phyloP scores from a whole-genome alignment of 1,140 invertebrate genomes.

The Drosophila aff. region DNA sequence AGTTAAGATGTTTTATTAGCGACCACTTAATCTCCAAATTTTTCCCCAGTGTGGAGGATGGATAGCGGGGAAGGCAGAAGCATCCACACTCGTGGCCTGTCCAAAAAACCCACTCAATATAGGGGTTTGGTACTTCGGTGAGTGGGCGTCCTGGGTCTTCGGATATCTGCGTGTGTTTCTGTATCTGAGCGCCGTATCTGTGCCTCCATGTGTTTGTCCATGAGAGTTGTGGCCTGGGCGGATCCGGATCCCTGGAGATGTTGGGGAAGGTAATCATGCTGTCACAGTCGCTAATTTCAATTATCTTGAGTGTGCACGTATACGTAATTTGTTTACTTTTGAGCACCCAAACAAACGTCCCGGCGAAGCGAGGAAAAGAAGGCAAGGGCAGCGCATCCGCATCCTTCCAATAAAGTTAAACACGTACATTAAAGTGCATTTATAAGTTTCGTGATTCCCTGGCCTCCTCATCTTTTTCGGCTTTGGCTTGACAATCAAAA shows the following conservation, averaged over 20 bases:
- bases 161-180: slow-evolving; percentile 44
- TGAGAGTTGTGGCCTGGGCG: slow-evolving; percentile 64
- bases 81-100: slow-evolving; percentile 47
- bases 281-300: slow-evolving; percentile 81
- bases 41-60: slow-evolving; percentile 13
- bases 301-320: slow-evolving; percentile 74
- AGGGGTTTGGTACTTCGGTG: slow-evolving; percentile 60
- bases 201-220: slow-evolving; percentile 32
- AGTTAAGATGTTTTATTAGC: not conserved
- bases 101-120: slow-evolving; percentile 78
- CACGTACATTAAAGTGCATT: slow-evolving; percentile 50
- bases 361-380: slow-evolving; percentile 15
- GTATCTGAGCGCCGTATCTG: slow-evolving; percentile 35
- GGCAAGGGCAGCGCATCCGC: slow-evolving; percentile 34
- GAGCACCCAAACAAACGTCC: slow-evolving; percentile 25
- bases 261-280: slow-evolving; percentile 75
- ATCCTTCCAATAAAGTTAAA: slow-evolving; percentile 60
- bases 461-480: slow-evolving; percentile 34
- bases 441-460: slow-evolving; percentile 43
- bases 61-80: slow-evolving; percentile 33
- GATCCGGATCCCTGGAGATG: slow-evolving; percentile 46
- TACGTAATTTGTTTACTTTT: slow-evolving; percentile 74
- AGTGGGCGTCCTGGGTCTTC: slow-evolving; percentile 61
- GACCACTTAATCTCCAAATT: not conserved
- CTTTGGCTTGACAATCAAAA: slow-evolving; percentile 65